Percentiles rank a stretch among this genome's conserved stretches.
These are phyloP conservation scores for Elephantulus edwardii DNA, from an alignment of 2,113 vertebrate species.

Conservation along the genomic window DNA sequence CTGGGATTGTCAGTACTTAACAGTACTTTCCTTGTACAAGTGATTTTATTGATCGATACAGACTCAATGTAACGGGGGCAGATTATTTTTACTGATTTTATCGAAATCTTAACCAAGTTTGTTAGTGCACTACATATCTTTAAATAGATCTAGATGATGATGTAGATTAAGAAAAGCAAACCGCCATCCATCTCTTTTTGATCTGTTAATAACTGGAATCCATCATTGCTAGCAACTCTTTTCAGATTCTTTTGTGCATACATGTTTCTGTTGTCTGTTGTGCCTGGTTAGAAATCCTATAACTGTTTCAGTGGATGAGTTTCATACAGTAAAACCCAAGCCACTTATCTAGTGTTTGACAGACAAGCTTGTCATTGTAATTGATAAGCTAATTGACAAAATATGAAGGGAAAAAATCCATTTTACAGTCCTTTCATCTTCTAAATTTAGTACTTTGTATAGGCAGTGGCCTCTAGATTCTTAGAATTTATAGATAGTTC, in stretches of 20 bases:
- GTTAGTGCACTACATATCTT: slow-evolving; percentile 96
- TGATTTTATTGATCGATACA: slow-evolving; percentile 97
- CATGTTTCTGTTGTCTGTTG: slow-evolving; percentile 81
- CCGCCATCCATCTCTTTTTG: slow-evolving; percentile 98
- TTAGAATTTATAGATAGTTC: background rate
- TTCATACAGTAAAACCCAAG: slow-evolving; percentile 61
- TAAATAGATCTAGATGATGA: slow-evolving; percentile 99
- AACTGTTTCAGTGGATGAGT: slow-evolving; percentile 69
- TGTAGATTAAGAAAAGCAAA: slow-evolving; percentile 97
- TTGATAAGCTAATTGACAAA: slow-evolving; percentile 3
- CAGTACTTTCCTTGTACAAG: slow-evolving; percentile 92
- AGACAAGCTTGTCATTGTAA: slow-evolving; percentile 27
- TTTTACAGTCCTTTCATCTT: background rate
- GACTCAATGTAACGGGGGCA: slow-evolving; percentile 88
- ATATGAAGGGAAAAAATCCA: background rate
- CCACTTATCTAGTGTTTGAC: slow-evolving; percentile 40
- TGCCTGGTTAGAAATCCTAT: slow-evolving; percentile 65
- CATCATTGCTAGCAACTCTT: slow-evolving; percentile 92
- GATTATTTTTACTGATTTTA: slow-evolving; percentile 97
- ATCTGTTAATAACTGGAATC: slow-evolving; percentile 99
- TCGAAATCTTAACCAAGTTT: slow-evolving; percentile 98
- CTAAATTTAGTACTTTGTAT: slow-evolving; percentile 23
- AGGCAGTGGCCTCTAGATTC: background rate
- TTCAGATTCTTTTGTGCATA: slow-evolving; percentile 84
- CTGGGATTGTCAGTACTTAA: slow-evolving; percentile 94